A percentile compares a stretch with the other conserved stretches of the same genome.
These are phyloP conservation scores for Heteropelma amictum DNA, from an alignment of 2,888 invertebrate genomes.

Conservation along the genomic window DNA sequence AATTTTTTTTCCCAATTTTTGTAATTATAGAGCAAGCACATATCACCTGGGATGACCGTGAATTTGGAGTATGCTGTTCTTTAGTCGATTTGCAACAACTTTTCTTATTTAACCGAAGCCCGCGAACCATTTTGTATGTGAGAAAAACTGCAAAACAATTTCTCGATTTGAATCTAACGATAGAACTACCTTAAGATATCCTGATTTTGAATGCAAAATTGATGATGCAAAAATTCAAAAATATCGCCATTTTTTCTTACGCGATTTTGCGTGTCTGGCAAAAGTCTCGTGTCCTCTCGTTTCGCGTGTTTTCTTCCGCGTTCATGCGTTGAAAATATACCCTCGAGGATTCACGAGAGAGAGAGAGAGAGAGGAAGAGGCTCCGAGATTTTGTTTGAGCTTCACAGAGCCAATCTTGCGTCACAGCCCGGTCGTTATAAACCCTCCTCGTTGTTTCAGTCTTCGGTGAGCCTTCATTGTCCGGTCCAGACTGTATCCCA, in stretches of 20 bases:
- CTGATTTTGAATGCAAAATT: too few relatives aligned
- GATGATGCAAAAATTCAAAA: neutral
- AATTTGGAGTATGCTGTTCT: too few relatives aligned
- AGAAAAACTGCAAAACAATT: too few relatives aligned
- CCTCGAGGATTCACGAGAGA: neutral
- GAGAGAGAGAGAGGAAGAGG: neutral
- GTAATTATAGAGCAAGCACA: too few relatives aligned
- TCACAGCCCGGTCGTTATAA: slow-evolving; percentile 7
- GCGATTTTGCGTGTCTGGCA: neutral
- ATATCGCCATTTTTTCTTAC: neutral
- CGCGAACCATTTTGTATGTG: too few relatives aligned
- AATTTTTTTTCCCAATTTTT: too few relatives aligned
- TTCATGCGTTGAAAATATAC: neutral
- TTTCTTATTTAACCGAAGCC: too few relatives aligned
- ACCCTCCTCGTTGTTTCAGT: neutral
- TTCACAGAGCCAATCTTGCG: neutral
- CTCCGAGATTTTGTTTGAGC: neutral
- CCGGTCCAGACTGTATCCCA: neutral
- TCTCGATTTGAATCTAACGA: too few relatives aligned
- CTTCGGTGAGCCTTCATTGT: slow-evolving; percentile 2
- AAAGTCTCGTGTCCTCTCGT: neutral
- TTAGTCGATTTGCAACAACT: too few relatives aligned
- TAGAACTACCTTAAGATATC: too few relatives aligned
- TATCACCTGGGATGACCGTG: too few relatives aligned
- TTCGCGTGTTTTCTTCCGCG: neutral